Conservation (phyloP, 2,797 vertebrate species). For the Menidia menidia region DNA sequence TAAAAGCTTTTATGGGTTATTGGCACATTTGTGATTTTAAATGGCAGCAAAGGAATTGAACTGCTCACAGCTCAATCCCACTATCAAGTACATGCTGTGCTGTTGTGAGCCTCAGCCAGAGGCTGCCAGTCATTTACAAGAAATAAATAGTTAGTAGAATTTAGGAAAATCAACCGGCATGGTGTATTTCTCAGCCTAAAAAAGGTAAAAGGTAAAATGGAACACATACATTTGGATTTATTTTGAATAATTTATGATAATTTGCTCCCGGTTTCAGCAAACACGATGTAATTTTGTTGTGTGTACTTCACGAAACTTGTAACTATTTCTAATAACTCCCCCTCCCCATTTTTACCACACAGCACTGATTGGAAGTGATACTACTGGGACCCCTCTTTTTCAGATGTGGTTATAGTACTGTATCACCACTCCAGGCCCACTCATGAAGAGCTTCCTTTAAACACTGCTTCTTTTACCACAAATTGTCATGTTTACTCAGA, state of each 20-base stretch:
- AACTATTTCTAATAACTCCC: slow-evolving; percentile 37
- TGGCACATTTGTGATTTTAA: slow-evolving; percentile 55
- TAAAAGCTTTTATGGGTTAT: slow-evolving; percentile 32
- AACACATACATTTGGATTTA: background rate
- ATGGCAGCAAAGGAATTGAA: slow-evolving; percentile 14
- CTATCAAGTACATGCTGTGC: slow-evolving; percentile 16
- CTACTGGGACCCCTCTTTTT: slow-evolving; percentile 45
- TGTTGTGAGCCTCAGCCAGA: background rate
- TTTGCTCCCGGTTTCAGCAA: background rate
- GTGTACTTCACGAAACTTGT: slow-evolving; percentile 10
- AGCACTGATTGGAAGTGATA: slow-evolving; percentile 68
- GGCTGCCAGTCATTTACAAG: background rate
- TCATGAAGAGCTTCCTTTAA: slow-evolving; percentile 62
- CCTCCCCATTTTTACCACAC: slow-evolving; percentile 2
- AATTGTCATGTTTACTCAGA: slow-evolving; percentile 51
- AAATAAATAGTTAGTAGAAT: background rate
- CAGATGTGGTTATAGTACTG: slow-evolving; percentile 30
- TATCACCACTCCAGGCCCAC: slow-evolving; percentile 8
- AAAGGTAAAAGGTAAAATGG: slow-evolving; percentile 24
- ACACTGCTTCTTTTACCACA: slow-evolving; percentile 30
- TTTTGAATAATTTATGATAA: slow-evolving; percentile 45
- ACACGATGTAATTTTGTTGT: background rate
- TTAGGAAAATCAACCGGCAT: slow-evolving; percentile 3
- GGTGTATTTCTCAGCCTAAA: slow-evolving; percentile 5
- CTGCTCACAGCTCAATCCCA: slow-evolving; percentile 2